Evolutionary conservation across 2,113 vertebrate species (phyloP).

Genomic region (Tenebrosternarchus preto): DNA sequence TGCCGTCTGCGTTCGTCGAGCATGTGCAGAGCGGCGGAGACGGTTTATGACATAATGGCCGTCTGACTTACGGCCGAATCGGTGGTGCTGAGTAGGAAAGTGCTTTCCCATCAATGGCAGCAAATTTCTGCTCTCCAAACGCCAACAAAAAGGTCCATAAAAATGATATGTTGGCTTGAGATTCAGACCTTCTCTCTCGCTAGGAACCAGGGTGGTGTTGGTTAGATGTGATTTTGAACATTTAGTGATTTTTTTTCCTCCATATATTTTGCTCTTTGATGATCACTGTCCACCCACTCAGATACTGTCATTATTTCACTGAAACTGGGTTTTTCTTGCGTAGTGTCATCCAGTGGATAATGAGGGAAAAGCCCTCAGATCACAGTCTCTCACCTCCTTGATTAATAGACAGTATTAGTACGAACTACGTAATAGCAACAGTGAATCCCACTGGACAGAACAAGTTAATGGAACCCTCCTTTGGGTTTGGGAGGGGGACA

Average conservation of each 20-base stretch:
- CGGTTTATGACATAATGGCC: constrained; percentile 47
- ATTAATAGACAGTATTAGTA: neutral
- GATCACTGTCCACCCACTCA: neutral
- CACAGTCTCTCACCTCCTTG: neutral
- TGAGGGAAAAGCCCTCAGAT: neutral
- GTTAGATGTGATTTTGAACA: neutral
- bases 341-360: neutral
- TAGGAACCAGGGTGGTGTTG: neutral
- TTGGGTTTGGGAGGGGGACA: neutral
- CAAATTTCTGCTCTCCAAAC: constrained; percentile 47
- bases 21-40: constrained; percentile 5
- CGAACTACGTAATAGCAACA: neutral
- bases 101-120: constrained; percentile 41
- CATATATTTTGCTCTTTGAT: neutral
- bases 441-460: neutral
- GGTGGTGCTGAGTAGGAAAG: constrained; percentile 44
- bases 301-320: too few relatives aligned
- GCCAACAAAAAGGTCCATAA: constrained; percentile 47
- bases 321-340: too few relatives aligned
- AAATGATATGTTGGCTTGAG: constrained; percentile 47
- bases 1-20: constrained; percentile 16
- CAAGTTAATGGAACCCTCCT: constrained; percentile 2
- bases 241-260: neutral
- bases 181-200: neutral
- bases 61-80: constrained; percentile 54